Conservation (phyloP, 35 echinoderm and acorn worm species). For the Diadema setosum region DNA sequence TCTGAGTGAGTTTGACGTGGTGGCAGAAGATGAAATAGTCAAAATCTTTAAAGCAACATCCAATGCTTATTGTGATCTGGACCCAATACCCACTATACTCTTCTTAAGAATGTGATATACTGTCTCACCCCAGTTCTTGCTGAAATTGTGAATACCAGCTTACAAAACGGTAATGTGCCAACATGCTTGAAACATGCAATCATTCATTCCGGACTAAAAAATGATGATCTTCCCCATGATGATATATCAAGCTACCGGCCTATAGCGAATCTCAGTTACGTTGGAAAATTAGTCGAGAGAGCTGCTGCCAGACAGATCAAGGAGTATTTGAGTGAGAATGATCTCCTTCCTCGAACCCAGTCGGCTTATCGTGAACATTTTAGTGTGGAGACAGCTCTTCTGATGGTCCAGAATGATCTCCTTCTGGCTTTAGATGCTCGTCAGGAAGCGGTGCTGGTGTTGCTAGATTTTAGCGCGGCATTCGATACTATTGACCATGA, state of each 20-base stretch:
- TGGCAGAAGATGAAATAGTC: background rate
- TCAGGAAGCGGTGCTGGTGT: conserved; percentile 21
- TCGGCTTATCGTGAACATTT: background rate
- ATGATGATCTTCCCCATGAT: background rate
- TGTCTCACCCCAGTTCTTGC: too few species aligned
- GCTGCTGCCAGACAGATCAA: background rate
- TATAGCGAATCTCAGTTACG: background rate
- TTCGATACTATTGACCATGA: conserved; percentile 59
- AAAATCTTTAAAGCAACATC: background rate
- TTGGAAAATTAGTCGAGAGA: background rate
- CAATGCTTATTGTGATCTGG: background rate
- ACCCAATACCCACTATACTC: background rate
- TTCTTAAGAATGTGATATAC: background rate
- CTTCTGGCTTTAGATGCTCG: conserved; percentile 5
- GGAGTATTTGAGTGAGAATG: background rate
- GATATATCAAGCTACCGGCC: background rate
- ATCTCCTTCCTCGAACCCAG: background rate
- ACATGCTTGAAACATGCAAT: background rate
- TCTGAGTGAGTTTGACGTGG: background rate
- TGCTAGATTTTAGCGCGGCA: conserved; percentile 31
- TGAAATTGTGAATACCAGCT: too few species aligned
- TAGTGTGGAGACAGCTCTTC: conserved; percentile 16
- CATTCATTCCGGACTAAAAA: background rate
- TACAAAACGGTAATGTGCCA: too few species aligned
- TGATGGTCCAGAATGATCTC: background rate